A percentile compares a stretch with the other conserved stretches of the same genome.
These are phyloP conservation scores for Myopa testacea DNA, from an alignment of 2,888 invertebrate genomes.

Conservation along the genomic window DNA sequence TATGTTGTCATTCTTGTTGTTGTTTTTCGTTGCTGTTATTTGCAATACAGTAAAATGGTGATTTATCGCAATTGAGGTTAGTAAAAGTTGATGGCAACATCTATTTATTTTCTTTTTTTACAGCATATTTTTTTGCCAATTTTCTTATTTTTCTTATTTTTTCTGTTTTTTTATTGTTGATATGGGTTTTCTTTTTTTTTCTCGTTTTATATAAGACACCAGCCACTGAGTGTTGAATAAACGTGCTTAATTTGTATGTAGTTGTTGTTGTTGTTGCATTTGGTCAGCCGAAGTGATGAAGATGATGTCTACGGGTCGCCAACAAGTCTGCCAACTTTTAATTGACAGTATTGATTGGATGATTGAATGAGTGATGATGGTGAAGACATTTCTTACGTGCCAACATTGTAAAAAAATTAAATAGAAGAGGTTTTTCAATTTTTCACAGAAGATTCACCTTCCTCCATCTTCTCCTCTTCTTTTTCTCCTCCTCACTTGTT, in stretches of 20 bases:
- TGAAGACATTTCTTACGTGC: too few relatives aligned
- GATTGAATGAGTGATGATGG: too few relatives aligned
- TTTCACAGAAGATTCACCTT: too few relatives aligned
- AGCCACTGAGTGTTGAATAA: too few relatives aligned
- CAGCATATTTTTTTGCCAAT: not conserved
- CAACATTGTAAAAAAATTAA: too few relatives aligned
- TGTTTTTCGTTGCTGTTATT: constrained; percentile 34
- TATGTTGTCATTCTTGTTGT: not conserved
- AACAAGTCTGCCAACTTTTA: too few relatives aligned
- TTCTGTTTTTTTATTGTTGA: not conserved
- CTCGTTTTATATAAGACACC: not conserved
- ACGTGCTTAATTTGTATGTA: too few relatives aligned
- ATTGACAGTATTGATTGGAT: too few relatives aligned
- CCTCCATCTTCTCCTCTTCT: too few relatives aligned
- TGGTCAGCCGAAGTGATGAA: not conserved
- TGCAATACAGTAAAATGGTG: constrained; percentile 55
- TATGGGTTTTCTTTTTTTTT: not conserved
- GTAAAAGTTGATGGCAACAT: constrained; percentile 55
- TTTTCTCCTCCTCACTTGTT: too few relatives aligned
- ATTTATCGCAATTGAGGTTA: constrained; percentile 62
- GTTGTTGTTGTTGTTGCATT: not conserved
- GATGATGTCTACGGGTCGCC: not conserved
- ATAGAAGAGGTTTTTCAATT: too few relatives aligned
- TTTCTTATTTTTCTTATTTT: not conserved
- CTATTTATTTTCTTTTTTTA: not conserved